phyloP scores from a whole-genome alignment of 2,113 vertebrate species.

The Phainopepla nitens region DNA sequence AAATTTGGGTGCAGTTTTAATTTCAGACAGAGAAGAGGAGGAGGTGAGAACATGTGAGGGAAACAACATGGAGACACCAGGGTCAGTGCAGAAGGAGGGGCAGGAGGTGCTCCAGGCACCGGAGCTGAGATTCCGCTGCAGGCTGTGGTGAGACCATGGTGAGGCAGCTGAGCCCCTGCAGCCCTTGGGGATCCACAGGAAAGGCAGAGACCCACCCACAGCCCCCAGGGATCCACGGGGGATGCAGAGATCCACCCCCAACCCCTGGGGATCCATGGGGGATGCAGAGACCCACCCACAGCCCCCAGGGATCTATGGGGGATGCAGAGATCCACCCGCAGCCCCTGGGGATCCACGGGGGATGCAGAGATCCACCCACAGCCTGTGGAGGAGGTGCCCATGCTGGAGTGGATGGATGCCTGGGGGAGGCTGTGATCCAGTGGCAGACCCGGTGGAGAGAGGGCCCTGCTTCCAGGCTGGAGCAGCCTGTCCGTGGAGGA shows the following conservation, averaged over 20 bases:
- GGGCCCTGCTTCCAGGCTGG: not conserved
- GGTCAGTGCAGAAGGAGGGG: not conserved
- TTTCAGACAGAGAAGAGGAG: not conserved
- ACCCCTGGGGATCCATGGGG: no score
- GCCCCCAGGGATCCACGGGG: no score
- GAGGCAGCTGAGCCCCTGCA: not conserved
- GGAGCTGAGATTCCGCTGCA: fast-evolving
- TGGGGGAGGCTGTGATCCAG: not conserved
- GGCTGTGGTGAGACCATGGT: fast-evolving
- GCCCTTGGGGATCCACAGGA: no score
- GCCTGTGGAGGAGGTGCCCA: fast-evolving
- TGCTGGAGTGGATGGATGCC: fast-evolving
- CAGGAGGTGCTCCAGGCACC: fast-evolving
- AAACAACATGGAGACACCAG: not conserved
- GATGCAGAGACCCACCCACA: no score
- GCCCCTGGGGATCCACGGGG: no score
- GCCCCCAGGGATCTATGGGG: no score
- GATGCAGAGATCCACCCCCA: no score
- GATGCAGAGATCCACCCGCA: no score
- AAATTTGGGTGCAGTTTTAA: not conserved
- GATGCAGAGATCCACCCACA: no score
- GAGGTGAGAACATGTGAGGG: not conserved
- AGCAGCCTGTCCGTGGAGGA: not conserved
- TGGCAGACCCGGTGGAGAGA: not conserved
- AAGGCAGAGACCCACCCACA: no score